A percentile compares a stretch with the other conserved stretches of the same genome.
phyloP scores from a whole-genome alignment of 2,888 invertebrate genomes.

The Gerris lacustris region DNA sequence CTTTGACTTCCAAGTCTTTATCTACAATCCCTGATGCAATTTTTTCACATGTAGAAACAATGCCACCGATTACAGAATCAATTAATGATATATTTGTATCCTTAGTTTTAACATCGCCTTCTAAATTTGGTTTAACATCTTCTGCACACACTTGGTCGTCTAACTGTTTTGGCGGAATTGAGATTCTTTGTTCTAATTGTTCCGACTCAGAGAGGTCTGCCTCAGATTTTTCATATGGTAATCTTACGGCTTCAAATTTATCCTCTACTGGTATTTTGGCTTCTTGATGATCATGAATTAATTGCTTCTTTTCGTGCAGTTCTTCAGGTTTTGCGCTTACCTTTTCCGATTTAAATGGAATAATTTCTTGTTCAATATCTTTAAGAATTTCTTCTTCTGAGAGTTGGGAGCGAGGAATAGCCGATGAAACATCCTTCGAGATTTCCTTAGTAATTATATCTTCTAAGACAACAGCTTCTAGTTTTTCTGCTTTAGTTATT shows the following conservation, averaged over 20 bases:
- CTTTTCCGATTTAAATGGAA: background rate
- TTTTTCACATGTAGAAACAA: background rate
- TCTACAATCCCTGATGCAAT: background rate
- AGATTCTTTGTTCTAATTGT: background rate
- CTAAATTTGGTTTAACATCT: background rate
- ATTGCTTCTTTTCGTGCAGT: background rate
- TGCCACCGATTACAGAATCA: background rate
- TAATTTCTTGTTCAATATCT: background rate
- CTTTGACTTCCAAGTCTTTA: background rate
- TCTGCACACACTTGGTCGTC: background rate
- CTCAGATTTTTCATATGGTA: background rate
- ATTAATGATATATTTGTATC: background rate
- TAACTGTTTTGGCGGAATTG: too few species aligned
- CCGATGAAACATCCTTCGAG: background rate
- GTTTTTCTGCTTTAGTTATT: background rate
- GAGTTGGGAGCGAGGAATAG: background rate
- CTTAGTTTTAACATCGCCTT: background rate
- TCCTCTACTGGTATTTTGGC: background rate
- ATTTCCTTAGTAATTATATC: background rate
- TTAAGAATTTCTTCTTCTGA: slow-evolving; percentile 1
- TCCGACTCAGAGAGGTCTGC: background rate
- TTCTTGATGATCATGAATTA: background rate
- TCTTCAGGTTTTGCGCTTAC: background rate
- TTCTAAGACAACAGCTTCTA: background rate
- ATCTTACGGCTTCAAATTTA: background rate